Base-by-base conservation (phyloP, 2,113 vertebrate genomes). In the Macheiramphus alcinus region DNA sequence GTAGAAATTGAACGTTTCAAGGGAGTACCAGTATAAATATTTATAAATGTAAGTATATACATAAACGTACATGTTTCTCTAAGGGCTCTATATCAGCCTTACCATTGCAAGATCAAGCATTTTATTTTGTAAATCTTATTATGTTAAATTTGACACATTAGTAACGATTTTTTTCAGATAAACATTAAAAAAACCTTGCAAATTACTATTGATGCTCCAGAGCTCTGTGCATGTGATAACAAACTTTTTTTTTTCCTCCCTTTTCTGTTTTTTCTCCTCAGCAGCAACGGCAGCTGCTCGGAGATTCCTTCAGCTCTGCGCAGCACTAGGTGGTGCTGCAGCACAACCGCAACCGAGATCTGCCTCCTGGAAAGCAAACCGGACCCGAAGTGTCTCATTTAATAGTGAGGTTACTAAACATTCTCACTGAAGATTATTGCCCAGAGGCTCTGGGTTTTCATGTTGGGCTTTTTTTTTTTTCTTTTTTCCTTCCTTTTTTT, bases 261-360 rank as follows among this genome's bases (percentile, higher is more conserved):
- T 10, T 25, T 40, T 45, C 0, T 40, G 7, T 19, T 42, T 20
- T 20, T 26, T 6, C 48, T 1, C n/a, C 18, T 3, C 14, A 13
- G 80, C 59, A 50, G 38, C 56, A 11, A 2, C 1, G 7, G 58
- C 72, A 31, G 56, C 40, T 23, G 56, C 40, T 8, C 36, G 15
- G 52, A 50, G 38, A 36, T n/a, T 50, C 34, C 36, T 15, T 10
- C 22, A 16, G 21, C 73, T 92, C 65, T 76, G 40, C 29, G 23
- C 8, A 95, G 82, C 98, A 79, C 94, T 96, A 98, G 98, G 85
- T 97, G 98, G 98, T 62, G 98, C 97, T 98, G 86, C 84, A 88
- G 83, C 81, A 94, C 97, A 96, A 81, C 10, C 21, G 16, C 97
- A 90, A 10, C 50, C 9, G 1, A 59, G 29, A 25, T 0, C 42